phyloP scores from a whole-genome alignment of 2,797 vertebrate genomes.

The Lepilemur septentrionalis region DNA sequence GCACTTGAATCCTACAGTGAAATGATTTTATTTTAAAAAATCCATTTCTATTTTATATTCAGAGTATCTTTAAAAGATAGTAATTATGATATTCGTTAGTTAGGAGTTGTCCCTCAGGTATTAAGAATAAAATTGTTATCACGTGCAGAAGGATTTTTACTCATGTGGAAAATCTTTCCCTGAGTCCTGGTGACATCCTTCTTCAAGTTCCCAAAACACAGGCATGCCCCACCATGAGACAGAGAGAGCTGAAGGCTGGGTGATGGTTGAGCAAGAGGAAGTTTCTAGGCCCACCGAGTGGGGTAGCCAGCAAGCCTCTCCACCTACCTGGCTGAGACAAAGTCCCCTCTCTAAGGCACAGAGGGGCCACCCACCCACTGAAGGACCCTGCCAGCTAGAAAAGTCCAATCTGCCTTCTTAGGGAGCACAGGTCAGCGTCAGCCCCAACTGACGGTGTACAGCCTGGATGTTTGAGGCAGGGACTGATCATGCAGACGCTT shows the following conservation, averaged over 20 bases:
- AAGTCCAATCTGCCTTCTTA: background rate
- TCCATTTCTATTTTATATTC: background rate
- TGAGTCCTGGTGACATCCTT: background rate
- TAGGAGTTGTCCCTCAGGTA: background rate
- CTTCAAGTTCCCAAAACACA: background rate
- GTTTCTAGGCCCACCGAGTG: background rate
- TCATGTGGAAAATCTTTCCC: background rate
- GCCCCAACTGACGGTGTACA: background rate
- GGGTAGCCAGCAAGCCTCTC: background rate
- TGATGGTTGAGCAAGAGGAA: background rate
- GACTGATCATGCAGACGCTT: background rate
- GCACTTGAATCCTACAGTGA: background rate
- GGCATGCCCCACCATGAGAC: background rate
- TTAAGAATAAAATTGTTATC: slow-evolving; percentile 2
- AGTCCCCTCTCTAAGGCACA: background rate
- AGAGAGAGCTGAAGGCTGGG: background rate
- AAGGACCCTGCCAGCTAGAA: background rate
- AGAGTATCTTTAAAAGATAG: background rate
- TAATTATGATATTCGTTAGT: slow-evolving; percentile 4
- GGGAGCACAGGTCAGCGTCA: background rate
- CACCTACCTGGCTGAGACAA: background rate
- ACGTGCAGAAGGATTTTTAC: background rate
- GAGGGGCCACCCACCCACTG: background rate
- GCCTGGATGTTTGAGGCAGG: background rate
- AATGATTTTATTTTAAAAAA: slow-evolving; percentile 4